Evolutionary conservation across 1,140 invertebrate genomes (phyloP), one percentile per base, ranked within the genome.

Genomic region (Listronotus oregonensis): DNA sequence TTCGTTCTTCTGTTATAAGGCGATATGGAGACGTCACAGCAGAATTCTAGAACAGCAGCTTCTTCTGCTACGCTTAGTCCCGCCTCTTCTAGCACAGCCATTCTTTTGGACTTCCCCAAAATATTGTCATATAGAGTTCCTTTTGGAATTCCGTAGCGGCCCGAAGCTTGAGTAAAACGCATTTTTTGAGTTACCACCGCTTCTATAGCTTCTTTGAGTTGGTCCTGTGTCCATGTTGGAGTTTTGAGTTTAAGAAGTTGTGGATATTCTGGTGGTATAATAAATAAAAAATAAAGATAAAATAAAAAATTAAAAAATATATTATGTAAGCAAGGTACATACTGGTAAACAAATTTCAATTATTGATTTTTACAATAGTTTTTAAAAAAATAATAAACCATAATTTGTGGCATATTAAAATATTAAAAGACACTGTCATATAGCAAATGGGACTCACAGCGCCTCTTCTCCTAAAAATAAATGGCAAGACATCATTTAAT

Each of bases 61-160:
- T 91, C 89, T 74, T 91, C 89, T 65, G 73, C 75, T 11, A 79
- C 40, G n/a, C 82, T 81, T 15, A 91, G 76, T 4, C 83, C 86
- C 0, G 86, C 85, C 70, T 90, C 88, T 68, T 90, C 88, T 57
- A 90, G 78, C 0, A 90, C 86, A 66, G 87, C 85, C 89, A 90
- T 90, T 43, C 89, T 79, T 79, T 89, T 89, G 9, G 88, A 87
- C 79, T 91, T 91, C 11, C 89, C 89, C 54, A 91, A 80, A 72
- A 91, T 90, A 77, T 90, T 91, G 80, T 90, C 89, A 80, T 90
- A 91, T 12, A 91, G 82, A 3, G 89, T 91, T 15, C 89, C 89
- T 78, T 91, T 91, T 0, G 89, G 89, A 75, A 91, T 90, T 58
- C 87, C 86, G 78, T 85, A 91, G 64, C 85, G 82, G 4, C 85